These are phyloP conservation scores for Melinaea marsaeus DNA, from an alignment of 2,888 invertebrate genomes.

Conservation along the genomic window DNA sequence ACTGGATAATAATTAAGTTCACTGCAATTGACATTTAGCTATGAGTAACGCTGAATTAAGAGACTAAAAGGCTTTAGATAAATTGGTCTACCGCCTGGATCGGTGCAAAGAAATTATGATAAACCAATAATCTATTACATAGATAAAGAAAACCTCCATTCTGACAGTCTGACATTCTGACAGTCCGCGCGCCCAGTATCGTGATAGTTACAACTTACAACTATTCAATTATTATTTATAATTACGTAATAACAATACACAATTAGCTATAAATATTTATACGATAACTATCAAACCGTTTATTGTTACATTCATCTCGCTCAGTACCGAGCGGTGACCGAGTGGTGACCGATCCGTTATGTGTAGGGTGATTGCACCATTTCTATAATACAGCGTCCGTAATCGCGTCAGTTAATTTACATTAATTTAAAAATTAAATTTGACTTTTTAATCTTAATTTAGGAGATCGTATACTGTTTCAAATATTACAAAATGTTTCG, in stretches of 20 bases:
- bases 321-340: slow-evolving; percentile 58
- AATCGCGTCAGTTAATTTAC: slow-evolving; percentile 63
- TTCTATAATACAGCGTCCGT: slow-evolving; percentile 60
- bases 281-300: slow-evolving; percentile 76
- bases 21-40: slow-evolving; percentile 71
- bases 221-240: slow-evolving; percentile 77
- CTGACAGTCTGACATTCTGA: slow-evolving; percentile 6
- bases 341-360: slow-evolving; percentile 43
- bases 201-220: slow-evolving; percentile 75
- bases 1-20: slow-evolving; percentile 23
- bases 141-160: slow-evolving; percentile 45
- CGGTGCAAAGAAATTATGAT: neutral
- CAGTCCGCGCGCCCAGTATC: slow-evolving; percentile 60
- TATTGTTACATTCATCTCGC: slow-evolving; percentile 69
- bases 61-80: slow-evolving; percentile 39
- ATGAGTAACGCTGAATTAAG: slow-evolving; percentile 54
- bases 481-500: slow-evolving; percentile 77
- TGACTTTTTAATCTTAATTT: slow-evolving; percentile 77
- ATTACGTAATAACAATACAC: slow-evolving; percentile 78
- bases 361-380: slow-evolving; percentile 61
- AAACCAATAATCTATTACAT: slow-evolving; percentile 36
- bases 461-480: slow-evolving; percentile 79
- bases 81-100: neutral
- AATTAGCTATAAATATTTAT: slow-evolving; percentile 79
- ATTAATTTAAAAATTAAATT: slow-evolving; percentile 72